Evolutionary conservation across 2,888 invertebrate species (phyloP), one percentile per base, ranked within the genome.

Genomic region (Thumatha senex): DNA sequence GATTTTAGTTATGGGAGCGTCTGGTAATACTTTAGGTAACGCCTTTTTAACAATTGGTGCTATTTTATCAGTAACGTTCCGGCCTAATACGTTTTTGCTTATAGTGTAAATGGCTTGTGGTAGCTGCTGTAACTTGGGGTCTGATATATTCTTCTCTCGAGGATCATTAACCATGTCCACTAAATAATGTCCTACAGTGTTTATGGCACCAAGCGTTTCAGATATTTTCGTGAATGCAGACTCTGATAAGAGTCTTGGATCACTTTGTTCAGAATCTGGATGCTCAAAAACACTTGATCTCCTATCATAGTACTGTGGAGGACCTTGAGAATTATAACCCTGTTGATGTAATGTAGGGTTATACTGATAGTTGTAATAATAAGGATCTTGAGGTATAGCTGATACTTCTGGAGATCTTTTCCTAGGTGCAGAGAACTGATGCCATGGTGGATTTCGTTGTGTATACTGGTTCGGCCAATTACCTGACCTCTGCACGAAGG

Each of bases 121-220:
- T 30, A 96, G 72, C 48, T 84, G 84, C 54, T 87, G 80, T 11
- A 90, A 57, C 46, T 87, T 89, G 0, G 89, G 84, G 51, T 89
- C 86, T 4, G 86, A 76, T 61, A 86, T 86, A 52, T 87, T 84
- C 51, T 87, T 84, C 46, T 92, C 89, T 49, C 88, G 68, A 1
- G 73, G 84, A 31, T 91, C 91, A 45, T 84, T 92, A 1, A 92
- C 96, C 93, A 96, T 96, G 70, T 96, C 96, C 0, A 97, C 96
- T 61, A 97, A 92, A 76, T 96, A 96, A 75, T 95, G 94, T 0
- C 97, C 97, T 0, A 97, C 96, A 1, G 97, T 96, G 64, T 97
- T 97, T 12, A 97, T 92, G 3, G 97, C 97, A 31, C 97, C 97
- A 33, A 94, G 74, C 0, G 94, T 94, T 77, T 94, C 94, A 0